Evolutionary conservation across 2,113 vertebrate genomes (phyloP).

Genomic region (Sturnira hondurensis): DNA sequence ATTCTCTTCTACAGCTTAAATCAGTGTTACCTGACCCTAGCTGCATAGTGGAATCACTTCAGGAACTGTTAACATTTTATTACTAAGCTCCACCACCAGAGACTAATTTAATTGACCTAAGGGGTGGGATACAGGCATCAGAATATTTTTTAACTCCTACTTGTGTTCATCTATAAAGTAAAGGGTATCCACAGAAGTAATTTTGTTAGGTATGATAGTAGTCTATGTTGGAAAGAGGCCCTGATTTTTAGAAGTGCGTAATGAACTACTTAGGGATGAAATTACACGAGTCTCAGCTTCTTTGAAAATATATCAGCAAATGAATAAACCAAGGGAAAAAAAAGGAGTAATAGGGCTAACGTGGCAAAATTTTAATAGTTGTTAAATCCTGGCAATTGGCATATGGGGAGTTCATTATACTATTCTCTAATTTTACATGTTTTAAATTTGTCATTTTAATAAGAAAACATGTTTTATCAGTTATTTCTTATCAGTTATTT

Average conservation of each 20-base stretch:
- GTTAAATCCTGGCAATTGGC: not conserved
- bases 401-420: not conserved
- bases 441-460: not conserved
- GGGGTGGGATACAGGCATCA: not conserved
- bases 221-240: not conserved
- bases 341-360: not conserved
- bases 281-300: not conserved
- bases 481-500: not conserved
- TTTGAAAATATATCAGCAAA: not conserved
- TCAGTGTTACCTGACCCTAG: not conserved
- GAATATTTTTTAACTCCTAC: not conserved
- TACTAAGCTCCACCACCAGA: not conserved
- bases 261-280: not conserved
- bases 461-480: not conserved
- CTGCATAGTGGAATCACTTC: not conserved
- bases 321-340: not conserved
- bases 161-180: not conserved
- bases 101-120: not conserved
- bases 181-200: not conserved
- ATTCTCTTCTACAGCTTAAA: not conserved
- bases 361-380: not conserved
- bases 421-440: not conserved
- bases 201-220: not conserved
- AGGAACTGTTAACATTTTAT: not conserved
- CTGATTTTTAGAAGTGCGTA: not conserved